Percentiles rank a stretch among this genome's conserved stretches.
phyloP scores from a whole-genome alignment of 2,797 vertebrate species.

The Pachyuromys duprasi region DNA sequence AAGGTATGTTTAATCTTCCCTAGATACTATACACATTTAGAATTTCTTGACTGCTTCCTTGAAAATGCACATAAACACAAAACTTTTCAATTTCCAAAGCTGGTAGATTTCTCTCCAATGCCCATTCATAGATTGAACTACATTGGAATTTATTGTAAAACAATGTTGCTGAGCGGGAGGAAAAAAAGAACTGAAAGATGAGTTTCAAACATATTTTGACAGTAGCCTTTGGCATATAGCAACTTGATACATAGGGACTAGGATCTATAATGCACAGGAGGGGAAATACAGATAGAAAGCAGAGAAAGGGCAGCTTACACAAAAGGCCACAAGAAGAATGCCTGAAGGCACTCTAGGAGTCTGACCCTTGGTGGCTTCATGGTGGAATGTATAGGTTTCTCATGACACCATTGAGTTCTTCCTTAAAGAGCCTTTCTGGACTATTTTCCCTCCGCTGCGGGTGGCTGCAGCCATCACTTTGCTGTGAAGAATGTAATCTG shows the following conservation, averaged over 20 bases:
- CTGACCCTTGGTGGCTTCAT: slow-evolving; percentile 60
- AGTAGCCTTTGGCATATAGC: slow-evolving; percentile 66
- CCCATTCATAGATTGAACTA: slow-evolving; percentile 43
- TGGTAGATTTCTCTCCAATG: not conserved
- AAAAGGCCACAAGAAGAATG: slow-evolving; percentile 59
- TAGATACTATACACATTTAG: not conserved
- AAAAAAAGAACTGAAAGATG: slow-evolving; percentile 46
- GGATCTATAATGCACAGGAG: slow-evolving; percentile 17
- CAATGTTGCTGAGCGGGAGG: slow-evolving; percentile 26
- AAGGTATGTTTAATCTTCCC: not conserved
- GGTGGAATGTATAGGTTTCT: slow-evolving; percentile 32
- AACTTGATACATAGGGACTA: slow-evolving; percentile 20
- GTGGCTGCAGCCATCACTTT: slow-evolving; percentile 60
- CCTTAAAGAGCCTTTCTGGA: slow-evolving; percentile 55
- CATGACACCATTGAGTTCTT: slow-evolving; percentile 39
- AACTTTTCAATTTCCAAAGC: slow-evolving; percentile 17
- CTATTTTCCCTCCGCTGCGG: slow-evolving; percentile 68
- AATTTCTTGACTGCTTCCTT: not conserved
- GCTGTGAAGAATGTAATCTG: slow-evolving; percentile 76
- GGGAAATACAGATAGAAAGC: slow-evolving; percentile 29
- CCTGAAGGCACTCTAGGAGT: slow-evolving; percentile 46
- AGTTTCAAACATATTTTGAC: slow-evolving; percentile 57
- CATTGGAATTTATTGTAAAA: slow-evolving; percentile 35
- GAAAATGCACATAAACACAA: slow-evolving; percentile 34
- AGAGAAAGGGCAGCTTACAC: slow-evolving; percentile 59